These are phyloP conservation scores for Actinia equina DNA, from an alignment of 64 coral and sea anemone genomes.

Conservation along the genomic window DNA sequence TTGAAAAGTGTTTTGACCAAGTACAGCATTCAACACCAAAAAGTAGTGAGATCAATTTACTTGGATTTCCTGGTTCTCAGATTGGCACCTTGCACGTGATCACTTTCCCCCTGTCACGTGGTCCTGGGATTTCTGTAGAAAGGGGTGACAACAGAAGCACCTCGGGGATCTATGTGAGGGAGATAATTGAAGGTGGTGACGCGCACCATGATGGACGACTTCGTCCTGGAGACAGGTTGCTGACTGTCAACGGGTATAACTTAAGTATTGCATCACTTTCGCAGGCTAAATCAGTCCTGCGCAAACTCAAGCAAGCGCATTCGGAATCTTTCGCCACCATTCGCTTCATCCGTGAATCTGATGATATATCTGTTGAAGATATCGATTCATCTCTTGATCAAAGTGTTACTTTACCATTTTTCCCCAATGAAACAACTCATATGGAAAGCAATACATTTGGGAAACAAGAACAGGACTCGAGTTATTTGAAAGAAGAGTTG, in stretches of 20 bases:
- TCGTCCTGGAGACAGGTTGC: background rate
- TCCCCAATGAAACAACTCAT: background rate
- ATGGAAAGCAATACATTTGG: background rate
- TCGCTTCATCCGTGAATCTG: background rate
- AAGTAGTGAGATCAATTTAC: background rate
- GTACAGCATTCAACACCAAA: background rate
- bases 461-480: background rate
- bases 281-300: background rate
- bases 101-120: background rate
- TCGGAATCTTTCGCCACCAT: background rate
- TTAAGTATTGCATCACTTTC: background rate
- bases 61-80: background rate
- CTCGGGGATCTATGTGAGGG: background rate
- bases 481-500: background rate
- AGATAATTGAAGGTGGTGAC: background rate
- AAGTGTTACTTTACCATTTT: background rate
- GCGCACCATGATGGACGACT: background rate
- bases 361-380: background rate
- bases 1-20: no score
- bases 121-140: background rate
- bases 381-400: background rate
- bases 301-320: background rate
- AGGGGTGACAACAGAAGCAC: background rate
- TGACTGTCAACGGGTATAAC: background rate
- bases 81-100: background rate